phyloP scores from a whole-genome alignment of 2,113 vertebrate genomes.

The Gasterosteus nipponicus region DNA sequence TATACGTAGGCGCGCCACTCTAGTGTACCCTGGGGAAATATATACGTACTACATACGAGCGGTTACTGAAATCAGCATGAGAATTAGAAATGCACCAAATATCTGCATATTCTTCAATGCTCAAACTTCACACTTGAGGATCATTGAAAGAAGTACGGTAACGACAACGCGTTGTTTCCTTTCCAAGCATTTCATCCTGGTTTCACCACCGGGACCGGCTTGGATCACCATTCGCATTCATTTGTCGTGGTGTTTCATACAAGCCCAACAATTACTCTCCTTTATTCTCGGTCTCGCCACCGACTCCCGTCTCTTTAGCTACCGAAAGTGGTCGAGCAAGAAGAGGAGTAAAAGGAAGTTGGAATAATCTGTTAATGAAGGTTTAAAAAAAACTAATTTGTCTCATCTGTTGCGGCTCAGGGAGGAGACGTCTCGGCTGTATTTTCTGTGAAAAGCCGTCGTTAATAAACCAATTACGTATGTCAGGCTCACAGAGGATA shows the following conservation, averaged over 20 bases:
- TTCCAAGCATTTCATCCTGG: no score
- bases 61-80: neutral
- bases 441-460: constrained; percentile 27
- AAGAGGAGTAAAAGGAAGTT: neutral
- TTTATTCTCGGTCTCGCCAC: neutral
- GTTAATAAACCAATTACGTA: constrained; percentile 1
- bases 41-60: neutral
- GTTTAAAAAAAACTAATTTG: neutral
- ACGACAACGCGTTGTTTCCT: no score
- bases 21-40: neutral
- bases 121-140: neutral
- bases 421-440: neutral
- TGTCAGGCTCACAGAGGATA: neutral
- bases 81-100: neutral
- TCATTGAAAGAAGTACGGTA: no score
- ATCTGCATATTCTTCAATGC: neutral
- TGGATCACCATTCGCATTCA: neutral
- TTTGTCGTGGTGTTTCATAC: neutral
- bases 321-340: no score
- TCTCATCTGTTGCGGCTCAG: neutral
- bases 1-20: neutral
- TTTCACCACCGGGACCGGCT: neutral
- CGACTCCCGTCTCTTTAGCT: neutral
- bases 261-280: neutral
- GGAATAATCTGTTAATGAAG: neutral